Evolutionary conservation across 2,797 vertebrate genomes (phyloP).

Genomic region (Ambastaia sidthimunki): DNA sequence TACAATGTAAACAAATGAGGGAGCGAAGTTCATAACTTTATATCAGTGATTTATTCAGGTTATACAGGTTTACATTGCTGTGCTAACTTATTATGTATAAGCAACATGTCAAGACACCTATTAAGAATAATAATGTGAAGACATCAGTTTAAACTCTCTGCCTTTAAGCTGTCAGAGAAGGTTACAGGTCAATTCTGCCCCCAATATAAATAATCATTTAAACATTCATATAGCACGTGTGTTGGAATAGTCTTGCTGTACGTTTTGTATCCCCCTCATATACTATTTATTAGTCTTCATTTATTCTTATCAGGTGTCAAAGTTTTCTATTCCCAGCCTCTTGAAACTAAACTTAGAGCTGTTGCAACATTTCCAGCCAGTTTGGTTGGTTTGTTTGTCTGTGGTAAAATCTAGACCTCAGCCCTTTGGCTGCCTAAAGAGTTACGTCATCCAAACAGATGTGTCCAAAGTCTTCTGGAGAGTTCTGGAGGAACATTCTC

Average conservation of each 20-base stretch:
- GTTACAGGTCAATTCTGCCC: not conserved
- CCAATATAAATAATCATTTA: not conserved
- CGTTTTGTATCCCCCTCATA: not conserved
- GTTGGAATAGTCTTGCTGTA: not conserved
- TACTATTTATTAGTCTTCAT: constrained; percentile 2
- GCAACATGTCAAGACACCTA: not conserved
- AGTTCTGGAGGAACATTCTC: constrained; percentile 5
- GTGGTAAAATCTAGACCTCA: constrained; percentile 1
- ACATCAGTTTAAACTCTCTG: not conserved
- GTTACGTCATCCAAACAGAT: constrained; percentile 43
- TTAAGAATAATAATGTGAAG: not conserved
- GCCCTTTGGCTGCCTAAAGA: constrained; percentile 54
- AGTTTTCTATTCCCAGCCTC: not conserved
- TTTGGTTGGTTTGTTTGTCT: constrained; percentile 23
- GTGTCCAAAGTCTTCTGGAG: constrained; percentile 22
- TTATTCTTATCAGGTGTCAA: not conserved
- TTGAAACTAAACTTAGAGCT: constrained; percentile 11
- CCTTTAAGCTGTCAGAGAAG: not conserved
- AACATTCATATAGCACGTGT: not conserved
- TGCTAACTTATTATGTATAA: not conserved
- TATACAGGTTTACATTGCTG: not conserved
- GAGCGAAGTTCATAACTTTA: not conserved
- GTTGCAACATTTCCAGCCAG: not conserved
- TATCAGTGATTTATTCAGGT: no score
- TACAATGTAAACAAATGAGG: not conserved